Base-by-base conservation (phyloP, 2,888 invertebrate genomes). In the Penaeus monodon region DNA sequence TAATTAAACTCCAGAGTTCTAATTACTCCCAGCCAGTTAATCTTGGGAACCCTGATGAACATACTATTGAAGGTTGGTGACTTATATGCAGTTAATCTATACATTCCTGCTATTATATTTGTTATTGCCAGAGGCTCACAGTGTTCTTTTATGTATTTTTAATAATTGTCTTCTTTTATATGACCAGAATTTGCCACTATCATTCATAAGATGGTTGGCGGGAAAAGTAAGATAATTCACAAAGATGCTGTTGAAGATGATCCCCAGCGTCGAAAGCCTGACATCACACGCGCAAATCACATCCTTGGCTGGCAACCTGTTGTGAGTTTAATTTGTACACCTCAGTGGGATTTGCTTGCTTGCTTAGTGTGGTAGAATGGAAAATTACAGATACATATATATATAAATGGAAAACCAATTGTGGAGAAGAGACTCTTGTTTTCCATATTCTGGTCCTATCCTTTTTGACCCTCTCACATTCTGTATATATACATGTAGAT, bases 41-140 rank as follows among this genome's bases (percentile, higher is more conserved):
- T 93, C 93, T 99, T 89, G 99, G 99, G 70, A 99, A 99, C 93
- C 99, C 99, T 0, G 97, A 98, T n/a, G 99, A 99, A 93, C 97
- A 98, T 92, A 97, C 98, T 2, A 99, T 99, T 91, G 95, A 96
- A 94, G 96, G 96, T 96, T 89, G 92, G 78, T n/a, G 14, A 27
- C 7, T 68, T 38, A 12, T 29, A 29, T 66, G 22, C 29, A 66
- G 12, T 44, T n/a, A 17, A 24, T 74, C 38, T 65, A 64, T 38
- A 38, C 22, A 76, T 27, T 44, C n/a, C n/a, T 29, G 33, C 2
- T 27, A 17, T 63, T 14, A n/a, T 79, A 64, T 63, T 29, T 14
- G 64, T 12, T 63, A 29, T 63, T 29, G 20, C 14, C 44, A 29
- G 27, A 20, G 29, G 10, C 20, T 1, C 7, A 33, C 33, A 64